Evolutionary conservation across 2,797 vertebrate genomes (phyloP), one percentile per base, ranked within the genome.

Genomic region (Neosalanx taihuensis): DNA sequence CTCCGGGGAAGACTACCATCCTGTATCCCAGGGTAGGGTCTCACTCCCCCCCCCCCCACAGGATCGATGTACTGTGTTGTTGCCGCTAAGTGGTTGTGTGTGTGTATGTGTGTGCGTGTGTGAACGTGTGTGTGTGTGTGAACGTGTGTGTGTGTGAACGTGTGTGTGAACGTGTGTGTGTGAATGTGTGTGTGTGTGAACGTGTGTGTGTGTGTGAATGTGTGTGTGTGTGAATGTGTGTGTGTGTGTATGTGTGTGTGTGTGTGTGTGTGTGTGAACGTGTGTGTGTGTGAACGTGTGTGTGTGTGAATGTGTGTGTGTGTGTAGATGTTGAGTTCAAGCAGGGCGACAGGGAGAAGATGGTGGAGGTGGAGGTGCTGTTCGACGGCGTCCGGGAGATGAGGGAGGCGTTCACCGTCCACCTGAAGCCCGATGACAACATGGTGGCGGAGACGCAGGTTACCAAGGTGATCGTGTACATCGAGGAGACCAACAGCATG

Each of bases 391-490:
- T 94, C 66, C 89, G 93, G 84, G 97, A 99, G 80, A 96, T 97
- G 96, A 93, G 95, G 76, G 97, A 99, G 82, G 94, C 95, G 60
- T 98, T 99, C 83, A 97, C 96, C 5, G 91, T 98, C 73, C 97
- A 98, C 71, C 90, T 98, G 72, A 96, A 93, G 72, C 94, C 96
- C 0, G 97, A 98, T 76, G 95, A 97, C 81, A 95, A 97, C 82
- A 96, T 97, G 97, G 86, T 97, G 17, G 96, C 96, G 67, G 96
- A 98, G 85, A 95, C 92, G 3, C 95, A 96, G 95, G 96, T 98
- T 69, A 92, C 91, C 74, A 98, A 97, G 89, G 95, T 92, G 41
- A 96, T 97, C 62, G 92, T 98, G 65, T 97, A 97, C 83, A 96
- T 98, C n/a, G 96, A 98, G 86, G 96, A 98, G 91, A 90, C 90